Evolutionary conservation across 2,113 vertebrate genomes (phyloP), one percentile per base, ranked within the genome.

Genomic region (Cinclus mexicanus): DNA sequence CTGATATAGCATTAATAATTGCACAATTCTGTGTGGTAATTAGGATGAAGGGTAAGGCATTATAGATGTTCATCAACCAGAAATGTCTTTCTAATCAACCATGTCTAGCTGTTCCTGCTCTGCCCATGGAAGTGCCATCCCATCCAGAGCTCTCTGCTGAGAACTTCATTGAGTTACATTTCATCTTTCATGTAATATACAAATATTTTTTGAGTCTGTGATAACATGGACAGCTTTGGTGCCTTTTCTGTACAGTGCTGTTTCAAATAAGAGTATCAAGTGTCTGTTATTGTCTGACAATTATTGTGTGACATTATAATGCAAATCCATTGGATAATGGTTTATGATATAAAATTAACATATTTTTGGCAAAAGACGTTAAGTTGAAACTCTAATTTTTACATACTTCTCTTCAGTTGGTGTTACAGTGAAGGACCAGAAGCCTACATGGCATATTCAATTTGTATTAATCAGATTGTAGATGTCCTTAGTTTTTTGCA

Each of bases 401-500:
- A 76, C 0, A 0, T 42, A 61, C 11, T 10, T 35, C 10, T 13
- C 42, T 77, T 72, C 53, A 84, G 11, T 6, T 75, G 13, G 41
- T 44, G 16, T 79, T 56, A 57, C 28, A 87, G 17, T 31, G 12
- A 89, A 64, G 24, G 20, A 75, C 29, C 28, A 78, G 68, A 83
- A 74, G 39, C 29, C 67, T 67, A 29, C 35, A 63, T 42, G 29
- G 3, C 7, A 77, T 35, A 59, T 3, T 75, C 50, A 55, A 39
- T 87, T 85, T 67, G 12, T 82, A 55, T 63, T 37, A 85, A 79
- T 61, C 35, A 83, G 12, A 29, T 33, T 68, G 37, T 44, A 61
- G 15, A 69, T 61, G 57, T 50, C 55, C 28, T 85, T 74, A 50
- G 50, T 57, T 95, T 78, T 78, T 74, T 56, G 23, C 24, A 56